Evolutionary conservation across 2,797 vertebrate genomes (phyloP).

Genomic region (Pseudochirops corinnae): DNA sequence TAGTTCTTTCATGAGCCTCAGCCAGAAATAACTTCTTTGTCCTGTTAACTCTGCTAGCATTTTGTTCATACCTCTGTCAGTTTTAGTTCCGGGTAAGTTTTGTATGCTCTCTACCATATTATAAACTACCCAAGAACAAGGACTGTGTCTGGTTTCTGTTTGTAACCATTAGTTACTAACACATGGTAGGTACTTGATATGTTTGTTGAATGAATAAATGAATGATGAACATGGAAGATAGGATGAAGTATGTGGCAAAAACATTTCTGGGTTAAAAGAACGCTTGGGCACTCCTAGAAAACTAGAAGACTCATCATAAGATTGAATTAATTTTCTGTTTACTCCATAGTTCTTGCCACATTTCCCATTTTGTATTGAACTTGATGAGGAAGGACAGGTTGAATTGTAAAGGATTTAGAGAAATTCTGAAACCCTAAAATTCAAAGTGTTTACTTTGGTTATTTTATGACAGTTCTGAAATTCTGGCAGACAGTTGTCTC

Average conservation of each 20-base stretch:
- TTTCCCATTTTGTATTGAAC: neutral
- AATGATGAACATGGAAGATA: neutral
- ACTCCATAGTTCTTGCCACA: neutral
- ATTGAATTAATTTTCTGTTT: conserved; percentile 37
- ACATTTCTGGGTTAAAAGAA: neutral
- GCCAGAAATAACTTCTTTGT: neutral
- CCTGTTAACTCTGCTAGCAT: neutral
- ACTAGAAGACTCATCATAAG: conserved; percentile 10
- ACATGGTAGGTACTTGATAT: neutral
- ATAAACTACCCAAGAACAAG: neutral
- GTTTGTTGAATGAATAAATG: neutral
- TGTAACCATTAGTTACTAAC: neutral
- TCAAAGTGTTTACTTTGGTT: neutral
- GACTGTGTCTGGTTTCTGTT: neutral
- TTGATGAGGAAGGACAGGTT: neutral
- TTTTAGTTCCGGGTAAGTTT: neutral
- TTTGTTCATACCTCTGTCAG: neutral
- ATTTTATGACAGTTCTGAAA: neutral
- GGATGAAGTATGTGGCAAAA: neutral
- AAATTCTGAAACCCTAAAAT: neutral
- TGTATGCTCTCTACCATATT: neutral
- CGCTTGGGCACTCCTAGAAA: neutral
- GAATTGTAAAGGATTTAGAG: neutral
- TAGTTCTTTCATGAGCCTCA: neutral
- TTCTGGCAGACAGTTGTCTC: neutral